Evolutionary conservation across 2,797 vertebrate species (phyloP).

Genomic region (Protonibea diacanthus): DNA sequence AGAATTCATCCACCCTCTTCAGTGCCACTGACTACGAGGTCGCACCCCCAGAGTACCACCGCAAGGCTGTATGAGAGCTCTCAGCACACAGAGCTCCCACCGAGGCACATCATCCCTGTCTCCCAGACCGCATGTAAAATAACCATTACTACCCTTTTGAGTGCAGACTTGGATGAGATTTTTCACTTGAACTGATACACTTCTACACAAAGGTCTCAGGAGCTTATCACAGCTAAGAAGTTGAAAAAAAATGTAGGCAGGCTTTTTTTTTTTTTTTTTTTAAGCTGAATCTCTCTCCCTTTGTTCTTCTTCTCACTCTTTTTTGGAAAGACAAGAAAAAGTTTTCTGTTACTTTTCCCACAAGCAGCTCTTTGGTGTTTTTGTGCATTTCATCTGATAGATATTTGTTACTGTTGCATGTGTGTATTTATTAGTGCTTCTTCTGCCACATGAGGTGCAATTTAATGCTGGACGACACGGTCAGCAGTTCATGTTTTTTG

Average conservation of each 20-base stretch:
- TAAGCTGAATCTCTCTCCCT: background rate
- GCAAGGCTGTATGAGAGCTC: conserved; percentile 90
- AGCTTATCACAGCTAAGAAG: conserved; percentile 37
- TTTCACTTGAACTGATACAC: conserved; percentile 63
- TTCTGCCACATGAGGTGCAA: conserved; percentile 61
- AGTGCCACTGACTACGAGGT: conserved; percentile 96
- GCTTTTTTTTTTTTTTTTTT: conserved; percentile 8
- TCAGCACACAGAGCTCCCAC: conserved; percentile 6
- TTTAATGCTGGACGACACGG: conserved; percentile 25
- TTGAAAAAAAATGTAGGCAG: conserved; percentile 2
- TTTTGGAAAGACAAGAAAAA: conserved; percentile 36
- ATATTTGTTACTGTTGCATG: conserved; percentile 73
- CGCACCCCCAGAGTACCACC: conserved; percentile 95
- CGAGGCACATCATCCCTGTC: conserved; percentile 5
- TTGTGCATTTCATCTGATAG: conserved; percentile 64
- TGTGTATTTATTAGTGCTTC: conserved; percentile 73
- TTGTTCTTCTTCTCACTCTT: conserved; percentile 30
- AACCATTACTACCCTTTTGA: conserved; percentile 33
- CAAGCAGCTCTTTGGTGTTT: conserved; percentile 62
- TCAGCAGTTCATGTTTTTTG: conserved; percentile 57
- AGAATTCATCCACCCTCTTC: conserved; percentile 92
- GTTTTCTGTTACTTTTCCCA: conserved; percentile 28
- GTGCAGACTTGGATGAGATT: conserved; percentile 54
- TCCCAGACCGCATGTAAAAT: conserved; percentile 46
- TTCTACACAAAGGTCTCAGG: conserved; percentile 50